Evolutionary conservation across 53 echinoderm and acorn worm genomes (phyloP), one percentile per base, ranked within the genome.

Genomic region (Echinarachnius parma): DNA sequence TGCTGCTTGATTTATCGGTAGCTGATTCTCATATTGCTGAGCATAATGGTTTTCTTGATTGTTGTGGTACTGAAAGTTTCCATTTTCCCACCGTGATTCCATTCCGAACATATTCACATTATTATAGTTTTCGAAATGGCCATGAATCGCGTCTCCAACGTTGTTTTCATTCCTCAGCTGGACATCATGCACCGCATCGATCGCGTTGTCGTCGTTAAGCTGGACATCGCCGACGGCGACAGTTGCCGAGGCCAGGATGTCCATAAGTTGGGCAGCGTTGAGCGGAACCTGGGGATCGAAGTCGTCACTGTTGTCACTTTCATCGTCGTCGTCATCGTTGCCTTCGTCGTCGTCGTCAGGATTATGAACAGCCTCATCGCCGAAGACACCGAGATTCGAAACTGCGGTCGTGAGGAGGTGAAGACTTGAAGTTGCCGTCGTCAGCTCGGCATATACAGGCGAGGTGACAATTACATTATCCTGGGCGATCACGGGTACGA

Each of bases 401-500:
- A 23, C 15, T 23, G 19, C 37, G 39, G 13, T 39, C 37, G 62
- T 35, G 35, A 19, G 62, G 35, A 37, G 62, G 34, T 24, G n/a
- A n/a, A n/a, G n/a, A n/a, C n/a, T n/a, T n/a, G n/a, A 39, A 13
- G 42, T 39, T 39, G 42, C 7, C 42, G 42, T 13, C 42, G 48
- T 65, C 28, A 65, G 65, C 30, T 65, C 65, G 46, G 65, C 48
- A 30, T 65, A 65, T 14, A 46, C 46, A 28, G 65, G 65, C 18
- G 65, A 39, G 13, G 42, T 39, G 7, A 9, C 42, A n/a, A n/a
- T n/a, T n/a, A n/a, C n/a, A n/a, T n/a, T n/a, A n/a, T n/a, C n/a
- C n/a, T n/a, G n/a, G n/a, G n/a, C n/a, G n/a, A n/a, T n/a, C n/a
- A n/a, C n/a, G n/a, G n/a, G n/a, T n/a, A n/a, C n/a, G n/a, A n/a